A percentile compares a stretch with the other conserved stretches of the same genome.
phyloP scores from a whole-genome alignment of 1,140 invertebrate genomes.

The Lordiphosa clarofinis region DNA sequence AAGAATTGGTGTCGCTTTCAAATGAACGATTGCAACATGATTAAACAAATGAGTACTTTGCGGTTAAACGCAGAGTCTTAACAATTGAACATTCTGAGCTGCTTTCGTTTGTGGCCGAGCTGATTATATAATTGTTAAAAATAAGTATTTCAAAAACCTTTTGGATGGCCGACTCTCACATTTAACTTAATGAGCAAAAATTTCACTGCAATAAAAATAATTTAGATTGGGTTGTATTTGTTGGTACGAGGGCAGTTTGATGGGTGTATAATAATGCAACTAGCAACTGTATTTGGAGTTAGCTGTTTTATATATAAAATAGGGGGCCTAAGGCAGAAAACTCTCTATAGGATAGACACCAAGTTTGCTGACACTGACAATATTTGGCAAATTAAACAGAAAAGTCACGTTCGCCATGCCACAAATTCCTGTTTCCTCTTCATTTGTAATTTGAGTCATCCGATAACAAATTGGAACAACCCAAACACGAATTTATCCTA shows the following conservation, averaged over 20 bases:
- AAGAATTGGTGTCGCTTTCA: conserved; percentile 18
- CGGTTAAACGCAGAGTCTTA: conserved; percentile 15
- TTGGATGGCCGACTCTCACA: conserved; percentile 55
- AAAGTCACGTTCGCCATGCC: neutral
- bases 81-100: conserved; percentile 7
- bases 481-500: too few species aligned
- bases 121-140: conserved; percentile 64
- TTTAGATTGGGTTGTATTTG: conserved; percentile 52
- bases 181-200: conserved; percentile 65
- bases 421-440: too few species aligned
- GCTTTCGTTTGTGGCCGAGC: conserved; percentile 11
- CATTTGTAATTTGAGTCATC: too few species aligned
- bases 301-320: too few species aligned
- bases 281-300: too few species aligned
- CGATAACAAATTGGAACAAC: too few species aligned
- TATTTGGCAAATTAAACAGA: conserved; percentile 13
- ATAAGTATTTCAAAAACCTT: conserved; percentile 17
- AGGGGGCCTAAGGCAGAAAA: too few species aligned
- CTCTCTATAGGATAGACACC: too few species aligned
- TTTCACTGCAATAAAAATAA: conserved; percentile 70
- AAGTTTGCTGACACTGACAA: conserved; percentile 3
- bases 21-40: neutral
- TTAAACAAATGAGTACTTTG: neutral
- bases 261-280: too few species aligned
- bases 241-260: conserved; percentile 12